Evolutionary conservation across 1,140 invertebrate species (phyloP).

Genomic region (Phenacoccus solenopsis): DNA sequence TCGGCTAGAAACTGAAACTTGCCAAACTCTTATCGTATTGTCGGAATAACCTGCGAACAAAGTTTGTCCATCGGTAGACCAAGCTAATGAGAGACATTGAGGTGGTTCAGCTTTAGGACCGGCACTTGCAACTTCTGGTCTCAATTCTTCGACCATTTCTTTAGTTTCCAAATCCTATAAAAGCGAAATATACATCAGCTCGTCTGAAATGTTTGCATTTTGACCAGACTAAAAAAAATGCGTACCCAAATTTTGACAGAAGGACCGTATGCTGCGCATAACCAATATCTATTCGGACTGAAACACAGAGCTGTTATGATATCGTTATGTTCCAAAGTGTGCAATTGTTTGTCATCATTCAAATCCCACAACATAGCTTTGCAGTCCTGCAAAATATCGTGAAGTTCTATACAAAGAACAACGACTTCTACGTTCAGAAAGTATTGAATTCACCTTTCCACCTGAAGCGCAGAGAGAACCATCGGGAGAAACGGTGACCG

Average conservation of each 20-base stretch:
- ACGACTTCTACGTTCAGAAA: not conserved
- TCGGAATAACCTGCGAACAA: constrained; percentile 98
- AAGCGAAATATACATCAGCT: constrained; percentile 26
- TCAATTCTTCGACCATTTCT: constrained; percentile 96
- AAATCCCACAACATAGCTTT: constrained; percentile 99
- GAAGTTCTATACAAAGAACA: not conserved
- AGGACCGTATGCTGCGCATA: constrained; percentile 98
- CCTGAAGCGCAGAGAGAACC: constrained; percentile 98
- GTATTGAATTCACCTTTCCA: constrained; percentile 55
- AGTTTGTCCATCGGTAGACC: constrained; percentile 98
- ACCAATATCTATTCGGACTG: constrained; percentile 99
- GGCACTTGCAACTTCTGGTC: constrained; percentile 74
- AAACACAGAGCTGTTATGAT: constrained; percentile 97
- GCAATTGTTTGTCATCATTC: constrained; percentile 98
- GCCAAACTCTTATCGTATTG: constrained; percentile 96
- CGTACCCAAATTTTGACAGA: constrained; percentile 95
- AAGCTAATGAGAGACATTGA: constrained; percentile 92
- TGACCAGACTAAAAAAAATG: constrained; percentile 21
- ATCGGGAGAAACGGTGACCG: constrained; percentile 97
- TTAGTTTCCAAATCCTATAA: constrained; percentile 93
- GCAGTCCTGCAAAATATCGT: constrained; percentile 56
- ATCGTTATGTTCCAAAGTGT: constrained; percentile 96
- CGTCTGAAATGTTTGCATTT: too few relatives aligned
- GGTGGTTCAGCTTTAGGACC: constrained; percentile 76
- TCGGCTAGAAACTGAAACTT: constrained; percentile 72